Evolutionary conservation across 2,888 invertebrate species (phyloP), one percentile per base, ranked within the genome.

Genomic region (Metallyticus violacea): DNA sequence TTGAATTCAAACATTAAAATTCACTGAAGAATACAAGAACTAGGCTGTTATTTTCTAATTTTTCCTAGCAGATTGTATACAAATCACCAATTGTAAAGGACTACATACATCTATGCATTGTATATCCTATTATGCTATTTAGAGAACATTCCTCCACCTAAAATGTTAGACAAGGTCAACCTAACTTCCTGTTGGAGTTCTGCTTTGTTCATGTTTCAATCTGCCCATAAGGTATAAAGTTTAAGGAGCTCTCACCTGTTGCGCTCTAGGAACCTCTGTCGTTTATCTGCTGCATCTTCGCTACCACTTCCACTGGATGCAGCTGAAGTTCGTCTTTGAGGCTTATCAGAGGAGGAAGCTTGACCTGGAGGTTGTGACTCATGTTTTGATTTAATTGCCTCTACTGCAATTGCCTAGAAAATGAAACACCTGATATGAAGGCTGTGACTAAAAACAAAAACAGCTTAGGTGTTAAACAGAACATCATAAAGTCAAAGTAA

Each of bases 261-360:
- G 89, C 93, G 90, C 89, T 93, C 93, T n/a, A 93, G 88, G 88
- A 92, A 93, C 88, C 91, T 92, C 85, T 90, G 89, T 85, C 92
- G 89, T 87, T 91, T 91, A 29, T 91, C 91, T 85, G 91, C 91
- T 26, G 91, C 90, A 89, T 92, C 91, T 80, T 89, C 81, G 79
- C 85, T 85, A 87, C 89, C 81, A 89, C 89, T 85, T 62, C 40
- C 40, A 62, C 40, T 62, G 15, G 40, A 62, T 15, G 40, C 40
- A 89, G 89, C 26, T 87, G 87, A 26, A 29, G 81, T 88, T 85
- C 88, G 79, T 15, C 88, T 80, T 7, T 22, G 25, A 78, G 87
- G 79, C 87, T 89, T 87, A 26, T 29, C 77, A n/a, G 83, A 83
- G 7, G 83, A 77, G 6, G 83, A 76, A 25, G 22, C 22, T 0